Base-by-base conservation (phyloP, 1,140 invertebrate genomes). In the Neotoxoptera formosana region DNA sequence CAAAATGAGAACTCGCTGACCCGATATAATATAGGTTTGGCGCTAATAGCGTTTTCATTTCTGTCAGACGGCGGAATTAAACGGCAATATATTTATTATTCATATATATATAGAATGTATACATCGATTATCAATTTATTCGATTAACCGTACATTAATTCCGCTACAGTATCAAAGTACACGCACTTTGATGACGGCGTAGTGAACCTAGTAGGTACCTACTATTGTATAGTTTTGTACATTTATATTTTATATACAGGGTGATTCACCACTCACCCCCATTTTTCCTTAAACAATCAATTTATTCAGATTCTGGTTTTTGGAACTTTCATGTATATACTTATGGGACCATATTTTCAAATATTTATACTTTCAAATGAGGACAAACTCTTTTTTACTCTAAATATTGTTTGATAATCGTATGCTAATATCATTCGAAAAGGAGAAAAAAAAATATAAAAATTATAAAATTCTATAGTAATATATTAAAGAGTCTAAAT, bases 31-130 rank as follows among this genome's bases (percentile, higher is more conserved):
- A 47, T 47, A 83, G n/a, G 9, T 88, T 51, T 48, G 30, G 14
- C 86, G 86, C 45, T 87, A 84, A 84, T 84, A 84, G n/a, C 48
- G 51, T 89, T 89, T 89, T 45, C 30, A 67, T 67, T 60, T 60
- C 36, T 60, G 36, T 14, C 53, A 30, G 89, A 90, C 30, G 7
- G 9, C 51, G 88, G 88, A 67, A 60, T 67, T 45, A 90, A 90
- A 67, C 53, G 2, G n/a, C 2, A 89, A 36, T 41, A 56, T 20
- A 76, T 76, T n/a, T 76, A 76, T 76, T 76, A 76, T 67, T 67
- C n/a, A 76, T 76, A 76, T n/a, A n/a, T 17, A 67, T 67, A 67
- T 30, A 60, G 30, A 51, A 14, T 17, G 14, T 17, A 48, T 23
- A 76, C 30, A 76, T 51, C 41, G 84, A 87, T 87, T 48, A 87